phyloP scores from a whole-genome alignment of 1,140 invertebrate genomes.

The Aplysia californica region DNA sequence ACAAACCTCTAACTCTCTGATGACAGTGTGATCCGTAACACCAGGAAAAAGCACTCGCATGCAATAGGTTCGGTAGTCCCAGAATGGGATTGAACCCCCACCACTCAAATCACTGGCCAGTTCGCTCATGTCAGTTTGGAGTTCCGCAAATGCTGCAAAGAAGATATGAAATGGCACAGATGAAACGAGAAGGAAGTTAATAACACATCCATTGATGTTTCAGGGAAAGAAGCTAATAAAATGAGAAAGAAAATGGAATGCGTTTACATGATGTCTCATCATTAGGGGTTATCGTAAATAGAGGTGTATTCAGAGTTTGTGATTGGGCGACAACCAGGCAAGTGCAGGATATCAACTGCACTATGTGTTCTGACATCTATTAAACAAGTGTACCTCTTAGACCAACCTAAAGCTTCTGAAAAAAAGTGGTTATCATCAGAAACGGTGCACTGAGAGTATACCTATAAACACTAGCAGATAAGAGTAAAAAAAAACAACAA shows the following conservation, averaged over 20 bases:
- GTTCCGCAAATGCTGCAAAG: constrained; percentile 91
- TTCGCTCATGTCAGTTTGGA: constrained; percentile 99
- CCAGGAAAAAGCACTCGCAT: constrained; percentile 98
- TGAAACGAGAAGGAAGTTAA: background rate
- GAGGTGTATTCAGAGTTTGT: too few relatives aligned
- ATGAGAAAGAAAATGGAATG: background rate
- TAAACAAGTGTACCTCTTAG: too few relatives aligned
- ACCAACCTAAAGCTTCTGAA: too few relatives aligned
- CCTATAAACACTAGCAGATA: too few relatives aligned
- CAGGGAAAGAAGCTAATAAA: background rate
- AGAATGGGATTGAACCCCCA: constrained; percentile 91
- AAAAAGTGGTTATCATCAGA: too few relatives aligned
- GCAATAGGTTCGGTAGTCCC: constrained; percentile 96
- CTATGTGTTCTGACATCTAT: too few relatives aligned
- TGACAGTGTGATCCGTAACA: constrained; percentile 78
- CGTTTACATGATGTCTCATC: background rate
- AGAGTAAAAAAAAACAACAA: too few relatives aligned
- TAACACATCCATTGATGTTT: background rate
- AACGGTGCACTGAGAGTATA: too few relatives aligned
- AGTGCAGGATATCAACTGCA: too few relatives aligned
- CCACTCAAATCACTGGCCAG: constrained; percentile 94
- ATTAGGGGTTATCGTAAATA: too few relatives aligned
- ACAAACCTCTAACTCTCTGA: constrained; percentile 58
- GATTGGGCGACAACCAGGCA: too few relatives aligned
- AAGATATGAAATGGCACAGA: background rate